Evolutionary conservation across 64 coral and sea anemone species (phyloP), one percentile per base, ranked within the genome.

Genomic region (Astreopora myriophthalma): DNA sequence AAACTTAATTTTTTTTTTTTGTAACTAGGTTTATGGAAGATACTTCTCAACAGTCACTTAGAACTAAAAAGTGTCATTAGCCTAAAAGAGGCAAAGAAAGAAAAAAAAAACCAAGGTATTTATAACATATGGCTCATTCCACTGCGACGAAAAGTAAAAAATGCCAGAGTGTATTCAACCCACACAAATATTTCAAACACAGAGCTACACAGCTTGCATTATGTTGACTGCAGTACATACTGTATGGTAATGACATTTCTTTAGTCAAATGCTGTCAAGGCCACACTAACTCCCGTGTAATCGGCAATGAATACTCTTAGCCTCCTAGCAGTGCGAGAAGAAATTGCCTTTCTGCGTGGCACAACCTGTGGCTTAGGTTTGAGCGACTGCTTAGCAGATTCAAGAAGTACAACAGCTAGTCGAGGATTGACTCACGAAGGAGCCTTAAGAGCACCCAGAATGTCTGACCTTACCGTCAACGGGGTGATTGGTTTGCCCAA

Each of bases 161-260:
- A 14, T 19, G 12, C 34, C 28, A 3, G 11, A 83, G 79, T 22
- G n/a, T 19, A 60, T 62, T 83, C 79, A 34, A 83, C 79, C 22
- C 57, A 39, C 79, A 65, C 79, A 83, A 65, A 83, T 34, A 83
- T 64, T 35, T 57, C 79, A 65, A 83, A 83, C 32, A 65, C 79
- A 37, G 61, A 65, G 30, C 52, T 61, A 23, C 57, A 63, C 24
- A 83, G 57, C 46, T 79, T 34, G 57, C 79, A 83, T 83, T 83
- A 83, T 83, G 79, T 83, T 83, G 79, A 83, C 52, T 83, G 52
- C 79, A 83, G 57, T 65, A 60, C 51, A 64, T n/a, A 83, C 79
- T 83, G 58, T 83, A 64, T 64, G 57, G n/a, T 64, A 65, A 83
- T 83, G 79, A 83, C 79, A 37, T 39, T 36, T 63, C 79, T 83